Conservation (phyloP, 2,797 vertebrate species). For the Takifugu ocellatus region DNA sequence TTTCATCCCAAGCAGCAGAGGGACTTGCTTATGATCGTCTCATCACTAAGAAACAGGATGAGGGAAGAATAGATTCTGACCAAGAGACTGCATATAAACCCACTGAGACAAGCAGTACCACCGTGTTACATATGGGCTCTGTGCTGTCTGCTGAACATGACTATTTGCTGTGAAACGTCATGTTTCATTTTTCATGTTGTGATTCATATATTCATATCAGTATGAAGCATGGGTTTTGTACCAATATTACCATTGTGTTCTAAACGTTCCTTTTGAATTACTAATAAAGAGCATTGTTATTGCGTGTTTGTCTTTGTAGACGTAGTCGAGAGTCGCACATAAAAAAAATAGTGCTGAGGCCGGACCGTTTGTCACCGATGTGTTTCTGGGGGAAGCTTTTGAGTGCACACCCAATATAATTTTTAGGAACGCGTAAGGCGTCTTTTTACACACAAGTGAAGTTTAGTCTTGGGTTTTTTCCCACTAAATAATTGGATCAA, state of each 20-base stretch:
- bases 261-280: too few relatives aligned
- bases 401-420: background rate
- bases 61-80: conserved; percentile 18
- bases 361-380: conserved; percentile 26
- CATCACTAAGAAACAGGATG: conserved; percentile 10
- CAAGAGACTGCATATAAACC: conserved; percentile 2
- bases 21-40: conserved; percentile 39
- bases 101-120: conserved; percentile 23
- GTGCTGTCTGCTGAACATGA: conserved; percentile 65
- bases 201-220: too few relatives aligned
- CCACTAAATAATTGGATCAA: too few relatives aligned
- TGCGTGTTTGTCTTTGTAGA: too few relatives aligned
- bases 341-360: background rate
- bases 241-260: conserved; percentile 7
- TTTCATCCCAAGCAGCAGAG: conserved; percentile 36
- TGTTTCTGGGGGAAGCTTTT: conserved; percentile 38
- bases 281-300: too few relatives aligned
- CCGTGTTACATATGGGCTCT: conserved; percentile 66
- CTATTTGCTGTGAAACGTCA: conserved; percentile 64
- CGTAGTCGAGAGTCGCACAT: too few relatives aligned
- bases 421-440: background rate
- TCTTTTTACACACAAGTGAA: too few relatives aligned
- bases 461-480: too few relatives aligned
- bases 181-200: too few relatives aligned
- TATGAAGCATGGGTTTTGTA: background rate